Evolutionary conservation across 2,797 vertebrate genomes (phyloP).

Genomic region (Anisognathus igniventris): DNA sequence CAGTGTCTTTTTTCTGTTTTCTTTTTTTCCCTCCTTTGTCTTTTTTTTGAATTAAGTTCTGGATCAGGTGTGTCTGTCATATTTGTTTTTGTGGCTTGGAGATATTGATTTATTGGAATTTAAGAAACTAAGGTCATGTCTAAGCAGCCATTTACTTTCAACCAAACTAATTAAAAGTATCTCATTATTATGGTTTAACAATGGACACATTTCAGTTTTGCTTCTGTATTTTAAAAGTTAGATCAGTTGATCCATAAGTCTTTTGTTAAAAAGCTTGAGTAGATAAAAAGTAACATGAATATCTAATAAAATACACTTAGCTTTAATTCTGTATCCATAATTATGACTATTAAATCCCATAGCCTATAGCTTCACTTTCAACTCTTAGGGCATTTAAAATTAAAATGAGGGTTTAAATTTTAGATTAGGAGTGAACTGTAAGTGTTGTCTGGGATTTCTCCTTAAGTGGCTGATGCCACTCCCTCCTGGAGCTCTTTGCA

Average conservation of each 20-base stretch:
- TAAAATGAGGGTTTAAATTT: neutral
- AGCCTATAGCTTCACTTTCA: neutral
- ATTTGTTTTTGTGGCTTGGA: neutral
- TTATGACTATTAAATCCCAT: neutral
- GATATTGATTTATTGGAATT: neutral
- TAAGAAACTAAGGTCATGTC: neutral
- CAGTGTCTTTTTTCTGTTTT: neutral
- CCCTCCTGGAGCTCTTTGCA: neutral
- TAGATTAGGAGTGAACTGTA: neutral
- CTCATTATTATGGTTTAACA: neutral
- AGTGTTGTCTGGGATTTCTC: neutral
- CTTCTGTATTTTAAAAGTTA: neutral
- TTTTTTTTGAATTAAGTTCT: neutral
- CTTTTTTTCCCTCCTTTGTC: rapidly evolving
- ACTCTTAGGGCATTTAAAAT: neutral
- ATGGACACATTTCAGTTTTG: neutral
- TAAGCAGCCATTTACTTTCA: neutral
- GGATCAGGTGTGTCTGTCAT: neutral
- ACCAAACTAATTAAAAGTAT: neutral
- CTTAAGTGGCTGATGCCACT: neutral
- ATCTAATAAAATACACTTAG: neutral
- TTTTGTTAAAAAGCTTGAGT: neutral
- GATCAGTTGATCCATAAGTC: neutral
- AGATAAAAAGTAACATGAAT: neutral
- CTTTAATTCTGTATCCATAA: neutral